Evolutionary conservation across 2,888 invertebrate species (phyloP).

Genomic region (Cylindroiulus punctatus): DNA sequence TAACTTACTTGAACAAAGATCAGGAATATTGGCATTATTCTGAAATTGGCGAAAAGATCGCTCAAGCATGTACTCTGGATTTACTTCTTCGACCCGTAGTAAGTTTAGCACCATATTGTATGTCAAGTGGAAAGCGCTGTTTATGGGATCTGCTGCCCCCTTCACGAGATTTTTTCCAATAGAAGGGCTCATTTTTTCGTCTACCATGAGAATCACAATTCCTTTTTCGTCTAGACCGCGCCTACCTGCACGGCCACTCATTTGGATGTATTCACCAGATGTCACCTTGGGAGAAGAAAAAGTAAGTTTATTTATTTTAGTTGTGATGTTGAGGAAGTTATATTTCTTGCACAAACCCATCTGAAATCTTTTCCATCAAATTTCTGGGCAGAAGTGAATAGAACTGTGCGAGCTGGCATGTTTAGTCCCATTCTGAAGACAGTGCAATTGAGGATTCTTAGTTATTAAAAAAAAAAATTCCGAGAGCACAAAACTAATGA

Average conservation of each 20-base stretch:
- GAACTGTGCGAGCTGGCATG: constrained; percentile 99
- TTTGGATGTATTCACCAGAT: constrained; percentile 99
- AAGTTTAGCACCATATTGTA: constrained; percentile 99
- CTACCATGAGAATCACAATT: constrained; percentile 98
- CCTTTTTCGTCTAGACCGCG: constrained; percentile 96
- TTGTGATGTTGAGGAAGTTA: background rate
- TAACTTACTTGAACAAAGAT: constrained; percentile 81
- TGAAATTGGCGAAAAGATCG: constrained; percentile 99
- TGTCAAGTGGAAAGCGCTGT: constrained; percentile 98
- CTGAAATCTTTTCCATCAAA: constrained; percentile 96
- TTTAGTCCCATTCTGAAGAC: constrained; percentile 94
- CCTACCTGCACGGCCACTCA: constrained; percentile 98
- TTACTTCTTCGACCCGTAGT: constrained; percentile 97
- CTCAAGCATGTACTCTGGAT: constrained; percentile 99
- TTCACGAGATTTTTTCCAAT: constrained; percentile 71
- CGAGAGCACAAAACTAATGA: background rate
- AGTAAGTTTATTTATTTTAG: background rate
- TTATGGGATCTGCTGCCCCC: constrained; percentile 95
- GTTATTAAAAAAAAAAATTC: too few species aligned
- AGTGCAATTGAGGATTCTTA: too few species aligned
- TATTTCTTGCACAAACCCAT: constrained; percentile 75
- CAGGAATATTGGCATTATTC: constrained; percentile 94
- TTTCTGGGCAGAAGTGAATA: constrained; percentile 94
- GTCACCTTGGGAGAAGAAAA: constrained; percentile 72
- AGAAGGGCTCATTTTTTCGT: constrained; percentile 83